phyloP scores from a whole-genome alignment of 92 coral and sea anemone genomes.

The Hydrozoanthus gracilis region DNA sequence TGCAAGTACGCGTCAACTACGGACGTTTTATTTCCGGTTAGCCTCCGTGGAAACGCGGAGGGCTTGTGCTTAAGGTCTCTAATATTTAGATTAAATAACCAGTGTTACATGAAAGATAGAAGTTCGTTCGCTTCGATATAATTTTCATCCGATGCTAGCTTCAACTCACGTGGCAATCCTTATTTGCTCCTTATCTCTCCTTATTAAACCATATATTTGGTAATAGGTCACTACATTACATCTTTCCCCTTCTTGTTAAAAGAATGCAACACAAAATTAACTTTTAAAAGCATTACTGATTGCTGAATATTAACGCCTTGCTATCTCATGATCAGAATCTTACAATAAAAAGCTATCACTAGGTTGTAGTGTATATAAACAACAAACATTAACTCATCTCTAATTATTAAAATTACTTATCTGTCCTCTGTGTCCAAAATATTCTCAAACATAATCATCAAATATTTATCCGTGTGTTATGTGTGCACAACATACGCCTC shows the following conservation, averaged over 20 bases:
- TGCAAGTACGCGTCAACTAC: too few relatives aligned
- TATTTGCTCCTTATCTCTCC: too few relatives aligned
- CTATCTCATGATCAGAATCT: slow-evolving; percentile 5
- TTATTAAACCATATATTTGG: slow-evolving; percentile 2
- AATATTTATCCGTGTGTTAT: not conserved
- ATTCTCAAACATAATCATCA: not conserved
- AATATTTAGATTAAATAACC: too few relatives aligned
- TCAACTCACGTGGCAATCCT: slow-evolving; percentile 1
- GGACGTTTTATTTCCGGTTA: too few relatives aligned
- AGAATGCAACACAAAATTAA: not conserved
- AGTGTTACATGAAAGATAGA: too few relatives aligned
- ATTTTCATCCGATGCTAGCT: too few relatives aligned
- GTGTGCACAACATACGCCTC: not conserved
- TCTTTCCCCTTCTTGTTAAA: slow-evolving; percentile 3
- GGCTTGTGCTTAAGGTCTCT: too few relatives aligned
- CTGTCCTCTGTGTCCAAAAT: not conserved
- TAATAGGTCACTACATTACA: not conserved
- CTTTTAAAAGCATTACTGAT: not conserved
- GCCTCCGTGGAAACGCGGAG: too few relatives aligned
- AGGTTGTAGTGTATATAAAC: not conserved
- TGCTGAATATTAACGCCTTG: not conserved
- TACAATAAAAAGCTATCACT: not conserved
- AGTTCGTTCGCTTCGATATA: too few relatives aligned
- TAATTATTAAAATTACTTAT: too few relatives aligned
- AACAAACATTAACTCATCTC: not conserved